Evolutionary conservation across 2,888 invertebrate species (phyloP).

Genomic region (Euproctis similis): DNA sequence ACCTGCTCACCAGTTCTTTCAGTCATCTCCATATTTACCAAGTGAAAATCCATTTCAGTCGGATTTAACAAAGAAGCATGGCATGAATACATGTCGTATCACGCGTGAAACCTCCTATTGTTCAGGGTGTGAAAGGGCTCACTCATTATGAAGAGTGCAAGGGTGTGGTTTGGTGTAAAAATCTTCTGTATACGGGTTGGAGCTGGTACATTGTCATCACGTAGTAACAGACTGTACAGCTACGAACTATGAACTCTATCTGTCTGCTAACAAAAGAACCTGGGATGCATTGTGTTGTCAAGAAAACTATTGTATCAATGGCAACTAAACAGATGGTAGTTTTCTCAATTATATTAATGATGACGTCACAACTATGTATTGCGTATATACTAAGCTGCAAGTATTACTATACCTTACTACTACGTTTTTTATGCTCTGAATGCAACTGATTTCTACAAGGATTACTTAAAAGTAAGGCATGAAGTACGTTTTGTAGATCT

Average conservation of each 20-base stretch:
- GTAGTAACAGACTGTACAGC: conserved; percentile 40
- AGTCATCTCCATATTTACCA: too few relatives aligned
- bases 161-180: conserved; percentile 51
- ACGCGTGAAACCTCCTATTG: conserved; percentile 70
- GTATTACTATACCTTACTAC: too few relatives aligned
- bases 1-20: too few relatives aligned
- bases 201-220: conserved; percentile 52
- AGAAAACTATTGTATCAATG: too few relatives aligned
- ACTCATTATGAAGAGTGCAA: conserved; percentile 76
- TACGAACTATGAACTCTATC: conserved; percentile 53
- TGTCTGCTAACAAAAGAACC: conserved; percentile 47
- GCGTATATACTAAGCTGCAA: too few relatives aligned
- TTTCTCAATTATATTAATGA: too few relatives aligned
- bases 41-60: conserved; percentile 41
- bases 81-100: conserved; percentile 63
- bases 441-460: too few relatives aligned
- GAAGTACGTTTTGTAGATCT: too few relatives aligned
- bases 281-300: conserved; percentile 33
- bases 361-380: too few relatives aligned
- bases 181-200: conserved; percentile 51
- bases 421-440: too few relatives aligned
- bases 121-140: conserved; percentile 71
- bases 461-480: too few relatives aligned
- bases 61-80: conserved; percentile 52
- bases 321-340: too few relatives aligned